Evolutionary conservation across 2,113 vertebrate species (phyloP).

Genomic region (Thalassarche chlororhynchos): DNA sequence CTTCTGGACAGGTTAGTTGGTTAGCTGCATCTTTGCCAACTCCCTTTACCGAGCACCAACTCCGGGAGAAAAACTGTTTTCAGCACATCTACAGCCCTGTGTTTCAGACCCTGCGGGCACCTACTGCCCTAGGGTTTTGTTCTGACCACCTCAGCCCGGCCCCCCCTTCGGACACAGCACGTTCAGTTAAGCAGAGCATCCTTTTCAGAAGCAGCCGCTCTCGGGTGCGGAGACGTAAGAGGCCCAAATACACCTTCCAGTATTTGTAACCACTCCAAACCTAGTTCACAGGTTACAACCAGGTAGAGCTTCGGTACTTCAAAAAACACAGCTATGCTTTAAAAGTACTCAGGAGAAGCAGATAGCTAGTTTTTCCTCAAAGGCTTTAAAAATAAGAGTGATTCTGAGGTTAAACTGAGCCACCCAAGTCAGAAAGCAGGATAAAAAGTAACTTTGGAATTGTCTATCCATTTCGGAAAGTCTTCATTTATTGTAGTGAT

Average conservation of each 20-base stretch:
- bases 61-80: neutral
- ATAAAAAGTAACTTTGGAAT: constrained; percentile 40
- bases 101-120: neutral
- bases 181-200: neutral
- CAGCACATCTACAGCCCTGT: neutral
- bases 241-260: neutral
- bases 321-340: neutral
- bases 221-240: neutral
- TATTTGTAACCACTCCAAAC: neutral
- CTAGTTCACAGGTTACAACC: neutral
- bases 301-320: neutral
- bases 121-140: too few species aligned
- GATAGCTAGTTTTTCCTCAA: neutral
- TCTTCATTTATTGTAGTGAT: constrained; percentile 57
- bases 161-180: neutral
- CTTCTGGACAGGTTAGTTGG: neutral
- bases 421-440: neutral
- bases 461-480: constrained; percentile 56
- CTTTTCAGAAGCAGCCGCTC: neutral
- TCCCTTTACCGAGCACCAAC: neutral
- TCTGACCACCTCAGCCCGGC: too few species aligned
- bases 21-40: neutral
- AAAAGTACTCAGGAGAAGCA: neutral
- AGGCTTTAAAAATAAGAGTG: neutral
- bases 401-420: neutral